These are phyloP conservation scores for Phaedon cochleariae DNA, from an alignment of 2,888 invertebrate species.

Conservation along the genomic window DNA sequence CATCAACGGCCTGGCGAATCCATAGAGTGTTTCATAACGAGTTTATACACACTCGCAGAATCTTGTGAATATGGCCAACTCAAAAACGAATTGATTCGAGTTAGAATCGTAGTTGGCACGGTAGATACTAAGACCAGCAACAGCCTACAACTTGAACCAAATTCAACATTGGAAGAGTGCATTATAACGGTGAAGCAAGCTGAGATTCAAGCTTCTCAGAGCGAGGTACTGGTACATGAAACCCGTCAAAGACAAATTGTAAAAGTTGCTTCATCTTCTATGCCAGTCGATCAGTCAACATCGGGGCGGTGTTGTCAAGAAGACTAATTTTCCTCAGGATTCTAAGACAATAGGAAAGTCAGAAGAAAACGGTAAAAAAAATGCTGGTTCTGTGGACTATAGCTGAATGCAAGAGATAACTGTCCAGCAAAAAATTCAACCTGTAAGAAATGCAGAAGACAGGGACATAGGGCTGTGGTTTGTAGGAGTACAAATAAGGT, in stretches of 20 bases:
- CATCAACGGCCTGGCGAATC: constrained; percentile 10
- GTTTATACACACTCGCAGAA: constrained; percentile 18
- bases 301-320: background rate
- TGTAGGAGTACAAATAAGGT: background rate
- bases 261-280: background rate
- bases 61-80: constrained; percentile 22
- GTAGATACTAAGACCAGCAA: constrained; percentile 7
- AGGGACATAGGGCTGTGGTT: constrained; percentile 6
- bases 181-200: constrained; percentile 14
- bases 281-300: background rate
- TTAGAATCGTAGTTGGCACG: constrained; percentile 23
- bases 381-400: background rate
- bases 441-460: constrained; percentile 9
- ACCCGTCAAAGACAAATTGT: background rate
- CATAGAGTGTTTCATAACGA: constrained; percentile 12
- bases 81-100: constrained; percentile 18
- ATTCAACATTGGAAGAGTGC: constrained; percentile 7
- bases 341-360: background rate
- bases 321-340: background rate
- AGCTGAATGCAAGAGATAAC: background rate
- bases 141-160: constrained; percentile 3
- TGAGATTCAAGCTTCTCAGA: constrained; percentile 11
- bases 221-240: constrained; percentile 2
- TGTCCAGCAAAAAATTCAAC: background rate
- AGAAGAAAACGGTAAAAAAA: background rate